These are phyloP conservation scores for Heteromormyrus szaboi DNA, from an alignment of 2,797 vertebrate species.

Conservation along the genomic window DNA sequence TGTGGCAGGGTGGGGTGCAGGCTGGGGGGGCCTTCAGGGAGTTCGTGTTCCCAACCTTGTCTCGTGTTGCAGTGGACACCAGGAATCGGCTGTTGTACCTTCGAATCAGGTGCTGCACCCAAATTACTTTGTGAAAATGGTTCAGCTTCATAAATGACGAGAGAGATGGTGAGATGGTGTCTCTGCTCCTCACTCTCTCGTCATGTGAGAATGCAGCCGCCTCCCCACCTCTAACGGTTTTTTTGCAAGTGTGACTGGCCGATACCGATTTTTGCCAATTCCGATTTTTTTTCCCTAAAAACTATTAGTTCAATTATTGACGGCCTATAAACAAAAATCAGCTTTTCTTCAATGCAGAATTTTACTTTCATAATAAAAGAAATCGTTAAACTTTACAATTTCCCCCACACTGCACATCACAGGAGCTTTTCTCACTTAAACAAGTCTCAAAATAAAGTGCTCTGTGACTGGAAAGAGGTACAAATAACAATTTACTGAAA, in stretches of 20 bases:
- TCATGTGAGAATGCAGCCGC: neutral
- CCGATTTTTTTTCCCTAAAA: too few relatives aligned
- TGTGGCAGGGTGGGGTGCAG: neutral
- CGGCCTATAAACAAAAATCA: neutral
- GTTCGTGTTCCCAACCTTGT: conserved; percentile 7
- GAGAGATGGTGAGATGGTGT: neutral
- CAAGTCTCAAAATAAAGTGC: neutral
- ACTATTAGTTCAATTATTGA: neutral
- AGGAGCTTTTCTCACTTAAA: neutral
- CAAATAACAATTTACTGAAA: neutral
- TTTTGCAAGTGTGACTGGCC: neutral
- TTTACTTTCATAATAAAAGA: neutral
- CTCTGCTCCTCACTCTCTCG: neutral
- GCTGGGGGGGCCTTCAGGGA: neutral
- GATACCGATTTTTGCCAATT: neutral
- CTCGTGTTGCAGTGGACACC: neutral
- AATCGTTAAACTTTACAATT: neutral
- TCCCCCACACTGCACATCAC: neutral
- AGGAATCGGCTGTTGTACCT: neutral
- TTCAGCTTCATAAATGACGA: neutral
- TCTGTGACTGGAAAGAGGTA: neutral
- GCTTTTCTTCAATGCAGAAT: neutral
- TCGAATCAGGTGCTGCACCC: neutral
- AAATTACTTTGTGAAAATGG: neutral
- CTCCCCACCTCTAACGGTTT: too few relatives aligned